Conservation (phyloP, 2,113 vertebrate species). For the Melanocharis versteri region DNA sequence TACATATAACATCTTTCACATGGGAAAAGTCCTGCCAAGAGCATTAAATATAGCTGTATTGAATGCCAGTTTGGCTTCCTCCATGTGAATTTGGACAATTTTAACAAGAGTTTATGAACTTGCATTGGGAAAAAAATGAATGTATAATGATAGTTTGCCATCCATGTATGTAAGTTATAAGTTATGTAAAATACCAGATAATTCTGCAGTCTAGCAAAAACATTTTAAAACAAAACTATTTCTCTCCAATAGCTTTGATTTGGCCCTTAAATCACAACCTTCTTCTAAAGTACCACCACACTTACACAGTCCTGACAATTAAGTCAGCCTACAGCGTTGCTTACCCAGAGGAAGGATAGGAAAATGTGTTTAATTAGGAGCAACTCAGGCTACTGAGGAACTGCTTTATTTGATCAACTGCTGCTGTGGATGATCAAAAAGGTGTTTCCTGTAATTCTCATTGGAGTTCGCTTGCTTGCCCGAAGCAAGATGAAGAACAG, state of each 20-base stretch:
- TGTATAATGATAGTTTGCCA: neutral
- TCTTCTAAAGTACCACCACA: neutral
- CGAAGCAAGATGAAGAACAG: neutral
- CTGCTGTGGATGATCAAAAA: slow-evolving; percentile 1
- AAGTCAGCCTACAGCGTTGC: neutral
- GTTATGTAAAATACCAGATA: slow-evolving; percentile 10
- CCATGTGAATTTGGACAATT: neutral
- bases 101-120: slow-evolving; percentile 45
- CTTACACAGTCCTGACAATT: neutral
- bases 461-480: neutral
- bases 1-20: slow-evolving; percentile 17
- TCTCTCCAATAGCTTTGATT: neutral
- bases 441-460: neutral
- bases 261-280: slow-evolving; percentile 4
- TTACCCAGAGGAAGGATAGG: neutral
- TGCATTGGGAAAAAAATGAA: neutral
- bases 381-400: neutral
- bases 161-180: neutral
- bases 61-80: slow-evolving; percentile 40
- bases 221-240: neutral
- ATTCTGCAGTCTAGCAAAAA: neutral
- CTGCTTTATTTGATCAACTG: neutral
- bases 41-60: neutral
- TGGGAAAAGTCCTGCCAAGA: slow-evolving; percentile 16
- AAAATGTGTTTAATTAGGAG: slow-evolving; percentile 22